These are phyloP conservation scores for Daphoenositta chrysoptera DNA, from an alignment of 2,113 vertebrate species.

Conservation along the genomic window DNA sequence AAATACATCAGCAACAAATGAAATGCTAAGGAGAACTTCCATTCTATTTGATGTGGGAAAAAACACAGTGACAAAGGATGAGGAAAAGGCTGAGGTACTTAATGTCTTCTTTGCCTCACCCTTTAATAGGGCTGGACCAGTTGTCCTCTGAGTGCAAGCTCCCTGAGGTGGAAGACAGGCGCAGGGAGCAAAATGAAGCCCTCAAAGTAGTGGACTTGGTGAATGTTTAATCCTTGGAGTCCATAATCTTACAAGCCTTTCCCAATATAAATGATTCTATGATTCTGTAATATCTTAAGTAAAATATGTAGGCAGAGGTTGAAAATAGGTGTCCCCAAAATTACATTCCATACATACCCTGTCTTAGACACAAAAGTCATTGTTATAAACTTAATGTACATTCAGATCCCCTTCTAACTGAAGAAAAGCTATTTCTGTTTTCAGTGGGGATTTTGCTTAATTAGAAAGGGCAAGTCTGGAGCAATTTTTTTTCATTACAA, in stretches of 20 bases:
- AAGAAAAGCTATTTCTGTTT: not conserved
- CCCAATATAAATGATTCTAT: not conserved
- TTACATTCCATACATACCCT: not conserved
- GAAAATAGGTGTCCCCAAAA: not conserved
- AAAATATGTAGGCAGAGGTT: not conserved
- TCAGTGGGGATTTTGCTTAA: not conserved
- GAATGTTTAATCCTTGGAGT: not conserved
- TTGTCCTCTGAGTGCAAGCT: not conserved
- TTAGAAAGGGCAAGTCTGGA: not conserved
- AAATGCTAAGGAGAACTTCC: not conserved
- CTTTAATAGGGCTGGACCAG: not conserved
- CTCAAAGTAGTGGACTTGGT: not conserved
- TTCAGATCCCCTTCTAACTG: not conserved
- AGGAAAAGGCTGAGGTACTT: not conserved
- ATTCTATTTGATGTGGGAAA: not conserved
- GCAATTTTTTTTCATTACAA: not conserved
- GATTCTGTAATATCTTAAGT: not conserved
- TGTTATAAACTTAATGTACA: not conserved
- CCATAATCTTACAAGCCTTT: not conserved
- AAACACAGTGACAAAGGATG: not conserved
- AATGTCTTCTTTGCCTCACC: not conserved
- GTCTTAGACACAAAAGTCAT: not conserved
- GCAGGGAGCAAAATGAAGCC: not conserved
- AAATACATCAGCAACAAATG: not conserved
- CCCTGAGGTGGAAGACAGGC: not conserved